Evolutionary conservation across 2,888 invertebrate genomes (phyloP), one percentile per base, ranked within the genome.

Genomic region (Saturnia pavonia): DNA sequence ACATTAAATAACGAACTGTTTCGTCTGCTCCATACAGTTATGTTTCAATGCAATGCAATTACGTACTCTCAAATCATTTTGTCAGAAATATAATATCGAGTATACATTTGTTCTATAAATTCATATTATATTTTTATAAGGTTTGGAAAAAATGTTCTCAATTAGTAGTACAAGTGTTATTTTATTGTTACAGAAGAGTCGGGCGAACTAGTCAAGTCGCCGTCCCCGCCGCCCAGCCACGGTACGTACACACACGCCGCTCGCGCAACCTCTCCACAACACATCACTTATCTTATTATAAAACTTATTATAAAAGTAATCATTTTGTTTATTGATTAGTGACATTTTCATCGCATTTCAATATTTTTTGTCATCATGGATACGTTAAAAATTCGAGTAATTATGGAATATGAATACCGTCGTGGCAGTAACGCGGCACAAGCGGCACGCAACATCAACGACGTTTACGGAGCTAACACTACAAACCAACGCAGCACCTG

Each of bases 181-280:
- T 75, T 73, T 73, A 73, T 85, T 90, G 89, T 94, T 94, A 12
- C 94, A 94, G 94, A 94, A 82, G 93, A 92, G 81, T 89, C 95
- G 85, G 88, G 95, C 89, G 91, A 96, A 94, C 86, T 96, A 85
- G 96, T 97, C 86, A 96, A 97, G 90, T 96, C 97, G 80, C 97
- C 97, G 75, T 96, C 96, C 83, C 97, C 97, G 83, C 96, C 97
- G 78, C 96, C 95, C 86, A 96, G 96, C 82, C 95, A 96, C 87
- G 96, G 96, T 96, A 90, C 94, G 96, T 94, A 74, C 68, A 42
- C 1, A n/a, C 22, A 34, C 16, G 4, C 16, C 3, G 19, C 48
- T 19, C 1, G 16, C 48, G 7, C 19, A 7, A 19, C 7, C 48
- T 19, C 48, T 48, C 19, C 48, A 48, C 19, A 16, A 19, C 48